Evolutionary conservation across 2,888 invertebrate genomes (phyloP), one percentile per base, ranked within the genome.

Genomic region (Dasysyrphus albostriatus): DNA sequence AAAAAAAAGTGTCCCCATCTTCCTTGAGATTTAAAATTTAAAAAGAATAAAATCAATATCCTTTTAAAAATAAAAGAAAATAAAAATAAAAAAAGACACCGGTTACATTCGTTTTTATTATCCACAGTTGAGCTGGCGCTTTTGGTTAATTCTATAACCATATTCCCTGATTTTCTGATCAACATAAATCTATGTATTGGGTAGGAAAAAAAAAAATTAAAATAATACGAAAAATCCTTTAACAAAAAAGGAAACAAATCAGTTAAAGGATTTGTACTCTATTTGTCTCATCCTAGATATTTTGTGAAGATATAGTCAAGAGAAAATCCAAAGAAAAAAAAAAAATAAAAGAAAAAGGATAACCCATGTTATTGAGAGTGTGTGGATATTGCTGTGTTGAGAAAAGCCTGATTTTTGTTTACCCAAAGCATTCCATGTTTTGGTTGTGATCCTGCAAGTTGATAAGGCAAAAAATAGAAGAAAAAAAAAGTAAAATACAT

Each of bases 41-140:
- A 75, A 84, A 72, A 32, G 44, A 29, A 42, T n/a, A 72, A 75
- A 84, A 81, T 84, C 84, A 81, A 81, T 81, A 84, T 54, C 16
- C 12, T 32, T 69, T 29, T 44, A 63, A 32, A 67, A 73, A 24
- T 14, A 2, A 16, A 12, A 12, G 5, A 14, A 42, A 2, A 29
- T 24, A 63, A 47, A 24, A 54, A 73, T 24, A 63, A 47, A 29
- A 54, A 73, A 79, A 39, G 24, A 47, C 54, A 75, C 80, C 80
- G 83, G 83, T 75, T 79, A 74, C 44, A 67, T 59, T 59, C 61
- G 54, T 79, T 61, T 16, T 74, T 47, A 16, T 58, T 56, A 49
- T 61, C 75, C 51, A 29, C 42, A 8, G 24, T 32, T 44, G 6
- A 63, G 29, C 29, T 63, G 29, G n/a, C 3, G 16, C 3, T 47